These are phyloP conservation scores for Nylanderia fulva DNA, from an alignment of 1,140 invertebrate genomes.

Conservation along the genomic window DNA sequence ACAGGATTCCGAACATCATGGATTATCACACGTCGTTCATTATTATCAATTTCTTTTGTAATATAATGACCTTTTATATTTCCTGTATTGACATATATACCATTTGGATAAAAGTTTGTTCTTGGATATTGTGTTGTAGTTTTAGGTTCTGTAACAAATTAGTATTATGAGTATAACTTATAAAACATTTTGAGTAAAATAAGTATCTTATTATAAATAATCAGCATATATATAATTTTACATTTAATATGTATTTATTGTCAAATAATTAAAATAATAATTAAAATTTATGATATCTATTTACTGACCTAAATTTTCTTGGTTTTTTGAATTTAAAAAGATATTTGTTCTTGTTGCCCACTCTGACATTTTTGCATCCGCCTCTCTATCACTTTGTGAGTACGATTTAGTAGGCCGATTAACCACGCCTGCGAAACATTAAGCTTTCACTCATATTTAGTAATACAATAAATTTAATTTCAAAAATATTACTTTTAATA, in stretches of 20 bases:
- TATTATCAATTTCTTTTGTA: slow-evolving; percentile 71
- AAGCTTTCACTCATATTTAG: slow-evolving; percentile 19
- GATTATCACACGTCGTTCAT: slow-evolving; percentile 76
- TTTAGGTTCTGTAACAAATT: slow-evolving; percentile 50
- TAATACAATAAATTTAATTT: not conserved
- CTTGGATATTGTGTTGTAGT: slow-evolving; percentile 18
- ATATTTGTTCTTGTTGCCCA: slow-evolving; percentile 71
- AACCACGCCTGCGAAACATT: slow-evolving; percentile 22
- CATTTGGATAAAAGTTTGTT: slow-evolving; percentile 53
- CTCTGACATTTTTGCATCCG: slow-evolving; percentile 67
- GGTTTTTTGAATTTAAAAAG: slow-evolving; percentile 43
- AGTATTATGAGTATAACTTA: not conserved
- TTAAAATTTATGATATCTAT: not conserved
- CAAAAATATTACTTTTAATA: not conserved
- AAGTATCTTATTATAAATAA: not conserved
- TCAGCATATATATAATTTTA: not conserved
- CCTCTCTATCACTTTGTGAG: slow-evolving; percentile 58
- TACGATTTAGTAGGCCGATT: slow-evolving; percentile 60
- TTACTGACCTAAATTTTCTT: slow-evolving; percentile 56
- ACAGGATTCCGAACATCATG: slow-evolving; percentile 52
- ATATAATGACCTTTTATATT: slow-evolving; percentile 74
- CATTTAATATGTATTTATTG: not conserved
- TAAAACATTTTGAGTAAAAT: not conserved
- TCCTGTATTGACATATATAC: slow-evolving; percentile 74
- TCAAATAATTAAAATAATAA: slow-evolving; percentile 1